Conservation (phyloP, 2,888 invertebrate species). For the Charanyca ferruginea region DNA sequence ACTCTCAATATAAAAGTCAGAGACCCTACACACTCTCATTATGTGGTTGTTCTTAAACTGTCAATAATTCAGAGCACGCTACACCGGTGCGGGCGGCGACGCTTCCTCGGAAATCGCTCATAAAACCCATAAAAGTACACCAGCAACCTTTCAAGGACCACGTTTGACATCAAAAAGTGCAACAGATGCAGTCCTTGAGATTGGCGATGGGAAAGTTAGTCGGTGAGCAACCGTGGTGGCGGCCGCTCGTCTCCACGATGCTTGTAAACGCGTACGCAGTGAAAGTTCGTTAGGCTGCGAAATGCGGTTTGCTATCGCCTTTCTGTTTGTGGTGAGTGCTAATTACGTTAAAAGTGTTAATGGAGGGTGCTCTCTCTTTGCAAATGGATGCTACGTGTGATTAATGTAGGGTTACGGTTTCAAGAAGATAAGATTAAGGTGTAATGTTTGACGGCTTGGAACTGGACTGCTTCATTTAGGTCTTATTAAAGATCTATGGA, state of each 20-base stretch:
- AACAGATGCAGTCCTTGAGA: slow-evolving; percentile 84
- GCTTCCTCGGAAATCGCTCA: slow-evolving; percentile 60
- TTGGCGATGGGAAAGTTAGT: slow-evolving; percentile 80
- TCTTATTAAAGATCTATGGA: slow-evolving; percentile 39
- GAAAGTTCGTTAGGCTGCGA: slow-evolving; percentile 88
- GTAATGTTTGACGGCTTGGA: slow-evolving; percentile 52
- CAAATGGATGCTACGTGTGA: slow-evolving; percentile 65
- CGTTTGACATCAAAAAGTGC: slow-evolving; percentile 72
- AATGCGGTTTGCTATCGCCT: slow-evolving; percentile 88
- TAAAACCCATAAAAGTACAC: slow-evolving; percentile 70
- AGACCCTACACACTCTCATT: slow-evolving; percentile 34
- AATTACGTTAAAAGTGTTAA: slow-evolving; percentile 84
- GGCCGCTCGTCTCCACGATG: slow-evolving; percentile 83
- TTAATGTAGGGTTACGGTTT: slow-evolving; percentile 57
- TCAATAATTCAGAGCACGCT: slow-evolving; percentile 56
- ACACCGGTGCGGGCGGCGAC: slow-evolving; percentile 37
- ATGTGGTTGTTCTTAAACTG: slow-evolving; percentile 37
- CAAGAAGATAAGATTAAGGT: slow-evolving; percentile 60
- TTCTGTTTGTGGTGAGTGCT: slow-evolving; percentile 90
- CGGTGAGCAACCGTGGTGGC: slow-evolving; percentile 79
- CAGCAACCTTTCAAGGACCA: slow-evolving; percentile 80
- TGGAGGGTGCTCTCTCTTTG: slow-evolving; percentile 77
- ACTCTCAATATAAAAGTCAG: slow-evolving; percentile 13
- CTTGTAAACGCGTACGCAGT: slow-evolving; percentile 80
- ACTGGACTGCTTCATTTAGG: slow-evolving; percentile 48